These are phyloP conservation scores for Astur gentilis DNA, from an alignment of 2,113 vertebrate species.

Conservation along the genomic window DNA sequence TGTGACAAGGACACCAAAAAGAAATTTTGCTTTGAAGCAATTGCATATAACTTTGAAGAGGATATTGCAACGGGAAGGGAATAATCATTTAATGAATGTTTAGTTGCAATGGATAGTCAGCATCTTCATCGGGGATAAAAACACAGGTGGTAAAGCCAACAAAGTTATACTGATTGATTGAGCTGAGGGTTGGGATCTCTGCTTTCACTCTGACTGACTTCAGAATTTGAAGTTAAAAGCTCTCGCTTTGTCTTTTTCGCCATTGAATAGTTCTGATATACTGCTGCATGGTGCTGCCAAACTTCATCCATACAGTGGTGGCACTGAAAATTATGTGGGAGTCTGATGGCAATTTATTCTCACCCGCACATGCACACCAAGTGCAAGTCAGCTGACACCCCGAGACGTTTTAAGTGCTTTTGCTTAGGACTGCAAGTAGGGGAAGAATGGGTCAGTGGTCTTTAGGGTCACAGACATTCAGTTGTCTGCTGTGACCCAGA, in stretches of 20 bases:
- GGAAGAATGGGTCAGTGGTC: background rate
- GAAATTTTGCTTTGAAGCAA: background rate
- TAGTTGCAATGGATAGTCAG: background rate
- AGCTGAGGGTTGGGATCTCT: background rate
- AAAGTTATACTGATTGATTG: background rate
- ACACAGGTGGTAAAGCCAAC: background rate
- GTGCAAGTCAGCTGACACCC: background rate
- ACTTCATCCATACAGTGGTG: background rate
- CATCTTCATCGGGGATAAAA: background rate
- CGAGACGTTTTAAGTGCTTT: background rate
- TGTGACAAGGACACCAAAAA: background rate
- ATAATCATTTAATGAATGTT: background rate
- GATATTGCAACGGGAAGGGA: background rate
- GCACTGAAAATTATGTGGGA: background rate
- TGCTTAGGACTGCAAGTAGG: background rate
- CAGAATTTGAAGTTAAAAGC: background rate
- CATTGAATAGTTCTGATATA: background rate
- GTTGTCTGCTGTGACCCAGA: background rate
- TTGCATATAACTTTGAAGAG: background rate
- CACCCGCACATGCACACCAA: fast-evolving
- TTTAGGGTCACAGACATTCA: background rate
- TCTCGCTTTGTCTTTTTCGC: background rate
- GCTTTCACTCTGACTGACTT: background rate
- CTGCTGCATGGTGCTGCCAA: background rate
- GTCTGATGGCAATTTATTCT: background rate